Percentiles rank a stretch among this genome's conserved stretches.
Evolutionary conservation across 2,113 vertebrate genomes (phyloP).

Genomic region (Fulica atra): DNA sequence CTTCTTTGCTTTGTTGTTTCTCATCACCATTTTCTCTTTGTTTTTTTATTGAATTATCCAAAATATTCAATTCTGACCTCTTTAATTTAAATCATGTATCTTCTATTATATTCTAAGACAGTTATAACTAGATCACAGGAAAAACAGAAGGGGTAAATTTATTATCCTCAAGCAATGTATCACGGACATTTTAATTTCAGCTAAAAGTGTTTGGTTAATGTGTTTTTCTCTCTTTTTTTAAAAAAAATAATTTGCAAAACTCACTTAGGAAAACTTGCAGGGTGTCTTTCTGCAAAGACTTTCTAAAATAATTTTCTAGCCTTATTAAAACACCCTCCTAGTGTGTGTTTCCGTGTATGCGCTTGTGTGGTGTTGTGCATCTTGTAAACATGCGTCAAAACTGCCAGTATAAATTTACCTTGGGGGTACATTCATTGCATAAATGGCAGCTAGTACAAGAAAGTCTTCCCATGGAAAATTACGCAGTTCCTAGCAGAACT

Average conservation of each 20-base stretch:
- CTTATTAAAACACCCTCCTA: constrained; percentile 16
- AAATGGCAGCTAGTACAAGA: not conserved
- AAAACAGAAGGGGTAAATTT: constrained; percentile 41
- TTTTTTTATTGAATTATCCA: not conserved
- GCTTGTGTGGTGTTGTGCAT: not conserved
- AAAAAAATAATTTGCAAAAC: not conserved
- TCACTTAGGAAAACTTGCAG: not conserved
- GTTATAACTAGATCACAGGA: constrained; percentile 25
- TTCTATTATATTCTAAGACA: constrained; percentile 18
- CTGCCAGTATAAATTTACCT: constrained; percentile 6
- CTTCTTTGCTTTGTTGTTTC: not conserved
- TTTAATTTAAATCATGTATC: constrained; percentile 28
- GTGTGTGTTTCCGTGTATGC: not conserved
- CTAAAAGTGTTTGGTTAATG: constrained; percentile 22
- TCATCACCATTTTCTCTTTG: not conserved
- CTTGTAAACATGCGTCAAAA: constrained; percentile 7
- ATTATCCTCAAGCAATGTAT: constrained; percentile 23
- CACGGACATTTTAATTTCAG: constrained; percentile 47
- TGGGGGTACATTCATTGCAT: not conserved
- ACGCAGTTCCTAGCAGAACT: not conserved
- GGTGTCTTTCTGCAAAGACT: not conserved
- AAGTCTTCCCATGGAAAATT: not conserved
- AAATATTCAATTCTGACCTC: not conserved
- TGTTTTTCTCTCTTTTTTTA: not conserved
- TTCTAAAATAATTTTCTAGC: not conserved